Percentiles rank a stretch among this genome's conserved stretches.
Conservation (phyloP, 2,113 vertebrate species). For the Spheniscus mendiculus region DNA sequence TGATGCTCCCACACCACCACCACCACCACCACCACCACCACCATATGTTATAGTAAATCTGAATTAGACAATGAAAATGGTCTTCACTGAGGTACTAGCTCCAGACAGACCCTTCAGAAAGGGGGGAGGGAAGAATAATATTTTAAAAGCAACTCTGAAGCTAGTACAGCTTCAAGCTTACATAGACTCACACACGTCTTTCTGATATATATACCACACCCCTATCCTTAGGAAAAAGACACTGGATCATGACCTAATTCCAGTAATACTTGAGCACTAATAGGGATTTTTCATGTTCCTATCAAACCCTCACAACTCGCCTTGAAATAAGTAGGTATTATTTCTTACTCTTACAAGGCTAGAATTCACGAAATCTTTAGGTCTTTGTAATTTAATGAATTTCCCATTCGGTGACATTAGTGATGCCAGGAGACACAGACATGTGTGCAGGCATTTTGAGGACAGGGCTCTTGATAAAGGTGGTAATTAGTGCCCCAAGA, state of each 20-base stretch:
- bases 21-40: fast-evolving
- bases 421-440: not conserved
- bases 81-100: not conserved
- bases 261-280: not conserved
- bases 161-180: not conserved
- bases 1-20: not conserved
- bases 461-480: not conserved
- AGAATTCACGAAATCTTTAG: not conserved
- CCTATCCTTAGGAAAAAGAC: not conserved
- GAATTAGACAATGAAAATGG: not conserved
- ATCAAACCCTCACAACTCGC: not conserved
- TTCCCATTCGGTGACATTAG: not conserved
- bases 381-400: not conserved
- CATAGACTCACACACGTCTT: not conserved
- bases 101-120: slow-evolving; percentile 2
- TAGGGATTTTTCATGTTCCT: not conserved
- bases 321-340: not conserved
- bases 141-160: not conserved
- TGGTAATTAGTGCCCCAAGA: not conserved
- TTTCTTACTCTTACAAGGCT: not conserved
- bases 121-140: not conserved
- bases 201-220: not conserved
- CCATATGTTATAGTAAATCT: not conserved
- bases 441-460: not conserved
- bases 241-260: not conserved